These are phyloP conservation scores for Mionectes macconnelli DNA, from an alignment of 2,113 vertebrate species.

Conservation along the genomic window DNA sequence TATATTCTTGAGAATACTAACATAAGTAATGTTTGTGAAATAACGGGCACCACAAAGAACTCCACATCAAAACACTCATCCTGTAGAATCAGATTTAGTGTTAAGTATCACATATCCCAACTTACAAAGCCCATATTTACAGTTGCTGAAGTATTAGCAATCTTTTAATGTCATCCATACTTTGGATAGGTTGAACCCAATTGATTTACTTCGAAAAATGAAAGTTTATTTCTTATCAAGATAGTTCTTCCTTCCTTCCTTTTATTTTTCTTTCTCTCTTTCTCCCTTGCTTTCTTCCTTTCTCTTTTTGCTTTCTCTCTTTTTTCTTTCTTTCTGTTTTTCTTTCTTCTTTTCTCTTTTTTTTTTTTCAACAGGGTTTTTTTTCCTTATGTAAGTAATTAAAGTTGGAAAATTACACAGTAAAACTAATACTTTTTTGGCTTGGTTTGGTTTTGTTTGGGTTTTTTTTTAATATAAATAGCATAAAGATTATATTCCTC, in stretches of 20 bases:
- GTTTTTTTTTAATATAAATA: not conserved
- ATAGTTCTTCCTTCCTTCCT: not conserved
- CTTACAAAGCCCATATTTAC: not conserved
- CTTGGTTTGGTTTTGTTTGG: not conserved
- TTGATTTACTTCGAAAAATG: not conserved
- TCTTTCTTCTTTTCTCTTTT: too few relatives aligned
- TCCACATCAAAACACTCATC: fast-evolving
- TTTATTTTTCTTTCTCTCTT: too few relatives aligned
- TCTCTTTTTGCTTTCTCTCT: too few relatives aligned
- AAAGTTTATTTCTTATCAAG: not conserved
- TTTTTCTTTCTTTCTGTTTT: too few relatives aligned
- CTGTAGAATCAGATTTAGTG: not conserved
- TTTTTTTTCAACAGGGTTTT: not conserved
- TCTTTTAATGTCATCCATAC: not conserved
- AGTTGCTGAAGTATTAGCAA: not conserved
- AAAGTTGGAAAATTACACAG: not conserved
- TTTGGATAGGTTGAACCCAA: not conserved
- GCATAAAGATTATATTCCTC: not conserved
- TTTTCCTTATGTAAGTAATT: not conserved
- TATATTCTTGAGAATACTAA: not conserved
- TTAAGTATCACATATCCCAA: not conserved
- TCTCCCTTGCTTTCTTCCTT: too few relatives aligned
- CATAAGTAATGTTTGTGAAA: not conserved
- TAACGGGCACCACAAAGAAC: not conserved
- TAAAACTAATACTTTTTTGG: not conserved